phyloP scores from a whole-genome alignment of 1,140 invertebrate species.

The Plectrocnemia conspersa region DNA sequence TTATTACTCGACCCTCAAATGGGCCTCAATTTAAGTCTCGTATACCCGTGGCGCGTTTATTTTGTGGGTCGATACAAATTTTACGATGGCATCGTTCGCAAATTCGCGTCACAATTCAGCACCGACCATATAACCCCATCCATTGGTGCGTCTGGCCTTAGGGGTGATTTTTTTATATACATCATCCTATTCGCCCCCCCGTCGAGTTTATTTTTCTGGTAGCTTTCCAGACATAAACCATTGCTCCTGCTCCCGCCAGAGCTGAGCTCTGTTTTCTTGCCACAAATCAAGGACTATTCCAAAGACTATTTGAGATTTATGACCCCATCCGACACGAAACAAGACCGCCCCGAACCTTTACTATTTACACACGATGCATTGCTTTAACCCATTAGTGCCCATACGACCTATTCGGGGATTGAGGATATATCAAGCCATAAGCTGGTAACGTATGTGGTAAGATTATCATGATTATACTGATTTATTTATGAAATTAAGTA shows the following conservation, averaged over 20 bases:
- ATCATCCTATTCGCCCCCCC: constrained; percentile 2
- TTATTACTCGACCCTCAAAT: not conserved
- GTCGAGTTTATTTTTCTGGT: constrained; percentile 24
- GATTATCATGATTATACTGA: no score
- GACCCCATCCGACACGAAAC: no score
- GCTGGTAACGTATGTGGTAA: no score
- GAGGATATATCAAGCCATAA: no score
- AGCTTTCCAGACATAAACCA: constrained; percentile 20
- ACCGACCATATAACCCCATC: not conserved
- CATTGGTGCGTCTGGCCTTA: not conserved
- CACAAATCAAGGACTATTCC: constrained; percentile 27
- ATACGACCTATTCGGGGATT: no score
- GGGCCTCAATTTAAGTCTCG: constrained; percentile 13
- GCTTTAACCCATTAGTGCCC: no score
- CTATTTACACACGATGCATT: no score
- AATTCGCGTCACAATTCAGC: constrained; percentile 5
- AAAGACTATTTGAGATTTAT: constrained; percentile 17
- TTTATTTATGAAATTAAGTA: no score
- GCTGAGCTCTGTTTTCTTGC: constrained; percentile 18
- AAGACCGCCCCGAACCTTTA: no score
- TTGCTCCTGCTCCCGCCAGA: constrained; percentile 17
- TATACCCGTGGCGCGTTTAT: not conserved
- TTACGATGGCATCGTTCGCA: constrained; percentile 23
- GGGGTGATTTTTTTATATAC: constrained; percentile 21
- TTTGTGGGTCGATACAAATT: constrained; percentile 15